Percentiles rank a stretch among this genome's conserved stretches.
phyloP scores from a whole-genome alignment of 2,888 invertebrate genomes.

The Zootermopsis nevadensis region DNA sequence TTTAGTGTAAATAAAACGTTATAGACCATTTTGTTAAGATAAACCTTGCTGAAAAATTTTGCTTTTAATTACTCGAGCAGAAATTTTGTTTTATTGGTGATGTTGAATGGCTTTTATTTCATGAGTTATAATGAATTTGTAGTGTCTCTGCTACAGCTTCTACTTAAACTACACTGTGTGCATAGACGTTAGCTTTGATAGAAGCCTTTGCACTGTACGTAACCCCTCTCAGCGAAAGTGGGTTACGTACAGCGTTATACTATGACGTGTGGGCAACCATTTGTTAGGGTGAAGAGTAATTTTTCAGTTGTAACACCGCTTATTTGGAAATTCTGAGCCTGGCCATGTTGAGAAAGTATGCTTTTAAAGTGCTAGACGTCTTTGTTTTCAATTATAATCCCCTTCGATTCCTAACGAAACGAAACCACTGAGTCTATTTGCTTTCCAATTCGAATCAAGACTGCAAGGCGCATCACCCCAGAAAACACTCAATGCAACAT shows the following conservation, averaged over 20 bases:
- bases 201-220: not conserved
- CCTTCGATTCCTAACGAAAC: not conserved
- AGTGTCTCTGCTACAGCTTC: not conserved
- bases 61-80: not conserved
- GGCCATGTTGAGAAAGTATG: too few species aligned
- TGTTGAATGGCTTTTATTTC: not conserved
- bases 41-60: not conserved
- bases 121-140: not conserved
- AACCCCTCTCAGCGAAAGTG: not conserved
- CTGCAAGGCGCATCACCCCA: too few species aligned
- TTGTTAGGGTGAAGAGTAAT: not conserved
- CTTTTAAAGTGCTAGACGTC: not conserved
- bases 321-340: not conserved
- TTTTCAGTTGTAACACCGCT: not conserved
- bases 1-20: not conserved
- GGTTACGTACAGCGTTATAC: not conserved
- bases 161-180: not conserved
- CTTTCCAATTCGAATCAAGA: too few species aligned
- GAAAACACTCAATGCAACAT: too few species aligned
- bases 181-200: not conserved
- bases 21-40: not conserved
- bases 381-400: not conserved
- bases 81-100: slow-evolving; percentile 1
- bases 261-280: not conserved
- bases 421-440: not conserved